These are phyloP conservation scores for Serilophus lunatus DNA, from an alignment of 2,113 vertebrate species.

Conservation along the genomic window DNA sequence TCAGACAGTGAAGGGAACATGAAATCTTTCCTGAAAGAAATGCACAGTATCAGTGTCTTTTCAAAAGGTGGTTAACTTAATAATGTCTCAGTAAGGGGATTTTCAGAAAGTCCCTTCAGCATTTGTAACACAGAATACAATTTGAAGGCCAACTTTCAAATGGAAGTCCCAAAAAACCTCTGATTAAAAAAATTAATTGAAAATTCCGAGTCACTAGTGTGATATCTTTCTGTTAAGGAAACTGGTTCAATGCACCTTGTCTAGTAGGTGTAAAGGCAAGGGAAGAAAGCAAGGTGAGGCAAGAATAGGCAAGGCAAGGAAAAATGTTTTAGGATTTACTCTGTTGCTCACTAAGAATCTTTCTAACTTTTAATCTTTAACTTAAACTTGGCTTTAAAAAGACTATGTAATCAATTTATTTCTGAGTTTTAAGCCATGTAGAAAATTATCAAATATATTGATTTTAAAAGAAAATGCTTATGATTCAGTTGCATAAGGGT, in stretches of 20 bases:
- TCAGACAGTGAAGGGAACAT: not conserved
- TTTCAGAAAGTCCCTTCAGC: not conserved
- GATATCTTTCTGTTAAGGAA: not conserved
- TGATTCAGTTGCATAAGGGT: conserved; percentile 39
- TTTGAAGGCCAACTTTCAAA: not conserved
- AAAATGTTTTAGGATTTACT: not conserved
- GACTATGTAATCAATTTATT: not conserved
- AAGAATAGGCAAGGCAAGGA: not conserved
- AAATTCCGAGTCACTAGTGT: not conserved
- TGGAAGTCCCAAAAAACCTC: not conserved
- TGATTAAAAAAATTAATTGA: not conserved
- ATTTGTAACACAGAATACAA: not conserved
- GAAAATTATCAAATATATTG: conserved; percentile 46
- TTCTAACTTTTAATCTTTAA: not conserved
- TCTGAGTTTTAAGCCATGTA: not conserved
- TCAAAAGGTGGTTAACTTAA: not conserved
- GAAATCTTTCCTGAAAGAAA: not conserved
- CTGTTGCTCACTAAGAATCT: not conserved
- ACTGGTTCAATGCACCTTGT: not conserved
- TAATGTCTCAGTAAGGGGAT: not conserved
- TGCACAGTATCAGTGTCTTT: not conserved
- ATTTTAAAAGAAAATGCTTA: conserved; percentile 36
- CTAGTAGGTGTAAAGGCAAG: not conserved
- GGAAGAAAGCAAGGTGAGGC: not conserved
- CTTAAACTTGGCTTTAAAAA: not conserved